Conservation (phyloP, 2,888 invertebrate genomes). For the Fragum fragum region DNA sequence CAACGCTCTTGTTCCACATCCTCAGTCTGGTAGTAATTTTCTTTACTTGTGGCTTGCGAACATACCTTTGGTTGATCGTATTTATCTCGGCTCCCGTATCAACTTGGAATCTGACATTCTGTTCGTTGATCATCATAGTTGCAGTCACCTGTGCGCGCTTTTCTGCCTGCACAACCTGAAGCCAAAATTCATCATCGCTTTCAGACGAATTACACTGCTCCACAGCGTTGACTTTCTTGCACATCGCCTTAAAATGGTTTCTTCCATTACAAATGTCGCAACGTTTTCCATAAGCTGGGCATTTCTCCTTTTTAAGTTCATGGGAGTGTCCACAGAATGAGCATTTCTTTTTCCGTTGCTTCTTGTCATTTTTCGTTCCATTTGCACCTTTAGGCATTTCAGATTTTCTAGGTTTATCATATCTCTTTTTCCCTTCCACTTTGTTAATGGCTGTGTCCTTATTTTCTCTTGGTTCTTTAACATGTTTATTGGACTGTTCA, state of each 20-base stretch:
- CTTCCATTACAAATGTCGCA: constrained; percentile 53
- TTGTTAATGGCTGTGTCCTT: constrained; percentile 1
- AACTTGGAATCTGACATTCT: constrained; percentile 55
- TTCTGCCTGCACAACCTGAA: not conserved
- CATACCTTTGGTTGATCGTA: constrained; percentile 32
- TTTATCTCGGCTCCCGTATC: constrained; percentile 60
- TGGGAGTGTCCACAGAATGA: constrained; percentile 61
- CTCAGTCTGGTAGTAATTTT: constrained; percentile 33
- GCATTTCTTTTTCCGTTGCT: constrained; percentile 38
- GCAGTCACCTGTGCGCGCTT: constrained; percentile 11
- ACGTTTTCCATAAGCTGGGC: constrained; percentile 69
- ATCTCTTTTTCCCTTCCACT: constrained; percentile 6
- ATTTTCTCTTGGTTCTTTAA: not conserved
- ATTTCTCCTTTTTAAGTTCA: constrained; percentile 54
- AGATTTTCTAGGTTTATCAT: not conserved
- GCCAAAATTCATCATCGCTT: constrained; percentile 32
- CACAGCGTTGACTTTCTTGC: constrained; percentile 35
- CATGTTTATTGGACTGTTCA: too few relatives aligned
- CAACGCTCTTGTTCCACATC: constrained; percentile 53
- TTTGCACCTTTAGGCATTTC: not conserved
- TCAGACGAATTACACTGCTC: not conserved
- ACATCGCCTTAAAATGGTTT: constrained; percentile 61
- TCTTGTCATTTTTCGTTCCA: constrained; percentile 5
- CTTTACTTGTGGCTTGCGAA: constrained; percentile 19
- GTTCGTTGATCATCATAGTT: constrained; percentile 41